These are phyloP conservation scores for Poecilia latipinna DNA, from an alignment of 2,113 vertebrate genomes.

Conservation along the genomic window DNA sequence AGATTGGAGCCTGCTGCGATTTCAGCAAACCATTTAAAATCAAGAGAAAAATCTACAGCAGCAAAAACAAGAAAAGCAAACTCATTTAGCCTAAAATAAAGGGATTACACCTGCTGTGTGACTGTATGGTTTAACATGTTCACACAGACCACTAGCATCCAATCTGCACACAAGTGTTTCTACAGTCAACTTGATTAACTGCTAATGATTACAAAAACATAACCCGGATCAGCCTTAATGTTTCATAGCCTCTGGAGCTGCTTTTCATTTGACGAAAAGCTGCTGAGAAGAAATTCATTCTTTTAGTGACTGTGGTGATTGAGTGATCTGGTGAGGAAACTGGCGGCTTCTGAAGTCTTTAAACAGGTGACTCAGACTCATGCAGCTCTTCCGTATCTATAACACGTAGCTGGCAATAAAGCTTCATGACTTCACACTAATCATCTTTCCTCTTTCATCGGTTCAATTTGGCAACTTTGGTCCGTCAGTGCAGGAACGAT, in stretches of 20 bases:
- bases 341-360: not conserved
- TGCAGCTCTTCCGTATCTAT: not conserved
- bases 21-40: not conserved
- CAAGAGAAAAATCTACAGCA: not conserved
- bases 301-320: not conserved
- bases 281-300: not conserved
- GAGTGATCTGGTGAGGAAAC: not conserved
- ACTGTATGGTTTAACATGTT: not conserved
- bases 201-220: not conserved
- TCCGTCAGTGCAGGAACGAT: constrained; percentile 11
- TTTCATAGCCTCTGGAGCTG: not conserved
- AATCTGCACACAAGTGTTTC: not conserved
- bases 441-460: constrained; percentile 1
- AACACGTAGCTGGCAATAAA: not conserved
- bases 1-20: not conserved
- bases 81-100: not conserved
- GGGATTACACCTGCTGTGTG: not conserved
- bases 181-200: not conserved
- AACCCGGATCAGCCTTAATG: not conserved
- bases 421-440: constrained; percentile 11
- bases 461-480: constrained; percentile 13
- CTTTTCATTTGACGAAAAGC: not conserved
- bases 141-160: not conserved
- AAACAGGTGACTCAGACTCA: not conserved
- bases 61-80: not conserved